A percentile compares a stretch with the other conserved stretches of the same genome.
Conservation (phyloP, 1,140 invertebrate species). For the Zaprionus nigranus region DNA sequence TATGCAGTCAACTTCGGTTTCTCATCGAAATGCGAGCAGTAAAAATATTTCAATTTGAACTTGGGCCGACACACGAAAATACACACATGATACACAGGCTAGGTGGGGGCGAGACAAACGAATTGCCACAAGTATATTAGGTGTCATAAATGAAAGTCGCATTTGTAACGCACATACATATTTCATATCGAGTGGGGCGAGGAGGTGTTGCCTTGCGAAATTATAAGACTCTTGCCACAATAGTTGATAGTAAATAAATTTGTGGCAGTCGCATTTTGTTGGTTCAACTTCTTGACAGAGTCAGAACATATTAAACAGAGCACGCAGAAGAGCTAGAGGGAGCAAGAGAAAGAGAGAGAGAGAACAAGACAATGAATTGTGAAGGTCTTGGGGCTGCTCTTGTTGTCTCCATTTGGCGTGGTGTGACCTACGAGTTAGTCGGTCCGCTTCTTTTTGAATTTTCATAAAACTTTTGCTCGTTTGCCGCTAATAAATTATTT, state of each 20-base stretch:
- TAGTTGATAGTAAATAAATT: conserved; percentile 63
- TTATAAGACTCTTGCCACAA: conserved; percentile 7
- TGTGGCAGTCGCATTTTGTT: conserved; percentile 28
- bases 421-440: conserved; percentile 7
- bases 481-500: conserved; percentile 82
- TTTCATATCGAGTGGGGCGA: not conserved
- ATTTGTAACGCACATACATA: conserved; percentile 1
- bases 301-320: conserved; percentile 71
- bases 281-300: conserved; percentile 59
- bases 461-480: conserved; percentile 81
- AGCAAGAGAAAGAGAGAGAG: not conserved
- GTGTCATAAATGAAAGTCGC: conserved; percentile 6
- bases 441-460: conserved; percentile 53
- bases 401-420: not conserved
- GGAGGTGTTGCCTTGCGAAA: not conserved
- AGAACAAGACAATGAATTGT: conserved; percentile 63
- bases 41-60: conserved; percentile 8
- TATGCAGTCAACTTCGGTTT: not conserved
- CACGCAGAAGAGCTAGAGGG: not conserved
- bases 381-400: conserved; percentile 28
- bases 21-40: not conserved
- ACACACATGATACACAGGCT: not conserved
- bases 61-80: not conserved
- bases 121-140: not conserved
- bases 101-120: not conserved